These are phyloP conservation scores for Oithona nana DNA, from an alignment of 2,888 invertebrate species.

Conservation along the genomic window DNA sequence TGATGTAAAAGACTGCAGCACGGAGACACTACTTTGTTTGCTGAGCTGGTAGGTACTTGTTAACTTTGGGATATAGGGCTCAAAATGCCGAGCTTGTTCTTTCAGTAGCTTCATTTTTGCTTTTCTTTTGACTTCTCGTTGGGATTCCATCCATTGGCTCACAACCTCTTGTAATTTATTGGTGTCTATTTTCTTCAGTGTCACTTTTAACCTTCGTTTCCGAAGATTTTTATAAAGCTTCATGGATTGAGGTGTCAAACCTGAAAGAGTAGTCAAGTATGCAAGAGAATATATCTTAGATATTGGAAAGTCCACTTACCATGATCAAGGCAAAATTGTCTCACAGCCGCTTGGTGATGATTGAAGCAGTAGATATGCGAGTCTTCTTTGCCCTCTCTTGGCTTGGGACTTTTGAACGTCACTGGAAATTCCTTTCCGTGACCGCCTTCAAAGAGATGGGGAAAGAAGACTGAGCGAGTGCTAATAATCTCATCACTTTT, in stretches of 20 bases:
- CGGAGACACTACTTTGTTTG: neutral
- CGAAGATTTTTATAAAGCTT: neutral
- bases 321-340: neutral
- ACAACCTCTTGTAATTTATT: neutral
- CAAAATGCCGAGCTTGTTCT: neutral
- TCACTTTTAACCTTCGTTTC: neutral
- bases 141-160: neutral
- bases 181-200: neutral
- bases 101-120: neutral
- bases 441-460: neutral
- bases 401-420: neutral
- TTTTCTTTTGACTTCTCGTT: neutral
- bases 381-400: neutral
- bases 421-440: neutral
- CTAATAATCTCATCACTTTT: neutral
- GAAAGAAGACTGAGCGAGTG: neutral
- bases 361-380: neutral
- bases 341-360: neutral
- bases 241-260: neutral
- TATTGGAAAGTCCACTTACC: neutral
- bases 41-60: neutral
- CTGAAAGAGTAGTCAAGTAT: neutral
- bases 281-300: neutral
- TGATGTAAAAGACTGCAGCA: neutral
- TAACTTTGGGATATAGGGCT: neutral